phyloP scores from a whole-genome alignment of 2,888 invertebrate genomes.

The Pollenia labialis region DNA sequence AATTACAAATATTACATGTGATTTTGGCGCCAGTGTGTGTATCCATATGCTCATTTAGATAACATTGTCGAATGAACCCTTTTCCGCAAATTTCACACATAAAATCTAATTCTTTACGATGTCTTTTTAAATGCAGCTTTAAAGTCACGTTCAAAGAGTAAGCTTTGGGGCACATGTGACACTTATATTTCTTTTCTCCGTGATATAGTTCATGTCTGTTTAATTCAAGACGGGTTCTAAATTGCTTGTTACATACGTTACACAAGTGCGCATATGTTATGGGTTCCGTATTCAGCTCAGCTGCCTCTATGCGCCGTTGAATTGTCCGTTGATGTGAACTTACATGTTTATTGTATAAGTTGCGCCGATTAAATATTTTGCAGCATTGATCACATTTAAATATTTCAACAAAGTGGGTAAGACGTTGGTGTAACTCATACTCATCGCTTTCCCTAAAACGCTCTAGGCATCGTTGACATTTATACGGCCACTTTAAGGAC shows the following conservation, averaged over 20 bases:
- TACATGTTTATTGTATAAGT: slow-evolving; percentile 46
- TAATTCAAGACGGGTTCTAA: not conserved
- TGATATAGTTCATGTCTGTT: not conserved
- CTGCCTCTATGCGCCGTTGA: not conserved
- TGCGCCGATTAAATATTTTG: slow-evolving; percentile 30
- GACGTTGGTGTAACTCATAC: slow-evolving; percentile 52
- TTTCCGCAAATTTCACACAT: slow-evolving; percentile 61
- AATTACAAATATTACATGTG: slow-evolving; percentile 57
- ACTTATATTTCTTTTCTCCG: slow-evolving; percentile 1
- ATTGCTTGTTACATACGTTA: slow-evolving; percentile 14
- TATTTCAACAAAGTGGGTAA: slow-evolving; percentile 50
- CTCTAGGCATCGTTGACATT: slow-evolving; percentile 49
- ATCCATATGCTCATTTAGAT: slow-evolving; percentile 30
- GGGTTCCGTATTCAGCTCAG: not conserved
- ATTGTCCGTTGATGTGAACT: slow-evolving; percentile 15
- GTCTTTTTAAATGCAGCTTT: slow-evolving; percentile 21
- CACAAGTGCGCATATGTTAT: not conserved
- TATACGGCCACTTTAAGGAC: slow-evolving; percentile 53
- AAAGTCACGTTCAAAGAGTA: not conserved
- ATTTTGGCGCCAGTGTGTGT: slow-evolving; percentile 52
- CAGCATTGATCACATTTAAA: slow-evolving; percentile 50
- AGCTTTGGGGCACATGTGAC: slow-evolving; percentile 43
- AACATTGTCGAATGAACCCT: not conserved
- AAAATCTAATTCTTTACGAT: slow-evolving; percentile 37
- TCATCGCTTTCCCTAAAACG: slow-evolving; percentile 48